A percentile compares a stretch with the other conserved stretches of the same genome.
These are phyloP conservation scores for Eretmodus cyanostictus DNA, from an alignment of 2,113 vertebrate species.

Conservation along the genomic window DNA sequence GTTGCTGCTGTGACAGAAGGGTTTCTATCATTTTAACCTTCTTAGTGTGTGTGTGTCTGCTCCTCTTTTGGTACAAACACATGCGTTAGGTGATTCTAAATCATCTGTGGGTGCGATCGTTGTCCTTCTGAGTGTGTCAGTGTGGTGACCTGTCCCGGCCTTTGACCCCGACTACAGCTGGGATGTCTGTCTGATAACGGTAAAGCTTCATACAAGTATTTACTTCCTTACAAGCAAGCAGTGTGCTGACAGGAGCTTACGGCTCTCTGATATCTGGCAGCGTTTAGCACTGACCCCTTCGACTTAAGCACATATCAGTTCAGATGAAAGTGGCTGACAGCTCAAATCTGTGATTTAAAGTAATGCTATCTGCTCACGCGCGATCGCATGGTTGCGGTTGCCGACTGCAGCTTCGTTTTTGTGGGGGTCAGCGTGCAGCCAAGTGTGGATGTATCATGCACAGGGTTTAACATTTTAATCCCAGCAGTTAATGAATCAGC, in stretches of 20 bases:
- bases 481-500: background rate
- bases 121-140: background rate
- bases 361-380: background rate
- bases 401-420: background rate
- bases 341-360: background rate
- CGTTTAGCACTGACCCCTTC: background rate
- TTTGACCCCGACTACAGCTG: background rate
- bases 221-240: background rate
- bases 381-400: background rate
- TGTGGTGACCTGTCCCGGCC: background rate
- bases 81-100: background rate
- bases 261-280: background rate
- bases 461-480: constrained; percentile 26
- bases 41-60: background rate
- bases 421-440: background rate
- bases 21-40: background rate
- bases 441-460: background rate
- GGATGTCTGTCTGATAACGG: background rate
- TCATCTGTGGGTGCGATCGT: background rate
- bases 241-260: background rate
- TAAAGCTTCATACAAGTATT: background rate
- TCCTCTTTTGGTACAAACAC: background rate
- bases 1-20: background rate
- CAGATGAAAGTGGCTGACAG: background rate
- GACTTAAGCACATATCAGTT: background rate